Conservation (phyloP, 1,140 invertebrate species). For the Bombus confusus region DNA sequence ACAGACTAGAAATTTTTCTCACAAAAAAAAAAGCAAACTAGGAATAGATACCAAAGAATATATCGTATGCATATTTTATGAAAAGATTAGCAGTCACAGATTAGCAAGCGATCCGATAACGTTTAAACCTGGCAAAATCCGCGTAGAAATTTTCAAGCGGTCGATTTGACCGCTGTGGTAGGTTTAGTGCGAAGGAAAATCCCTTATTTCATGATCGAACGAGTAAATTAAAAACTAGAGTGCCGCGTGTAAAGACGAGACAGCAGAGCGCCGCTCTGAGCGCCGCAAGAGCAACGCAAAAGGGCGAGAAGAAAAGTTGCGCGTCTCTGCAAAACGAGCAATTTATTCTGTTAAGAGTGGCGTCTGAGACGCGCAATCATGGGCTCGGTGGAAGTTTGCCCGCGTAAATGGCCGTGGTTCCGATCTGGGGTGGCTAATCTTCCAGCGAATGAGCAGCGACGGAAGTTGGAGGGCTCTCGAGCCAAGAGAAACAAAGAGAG, state of each 20-base stretch:
- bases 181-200: too few species aligned
- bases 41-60: too few species aligned
- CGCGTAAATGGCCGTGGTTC: slow-evolving; percentile 65
- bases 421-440: slow-evolving; percentile 67
- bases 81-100: too few species aligned
- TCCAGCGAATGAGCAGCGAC: slow-evolving; percentile 70
- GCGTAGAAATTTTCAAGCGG: too few species aligned
- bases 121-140: too few species aligned
- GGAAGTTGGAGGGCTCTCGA: slow-evolving; percentile 76
- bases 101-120: too few species aligned
- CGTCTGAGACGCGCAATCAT: slow-evolving; percentile 60
- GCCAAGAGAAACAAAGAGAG: slow-evolving; percentile 71
- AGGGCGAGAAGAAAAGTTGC: slow-evolving; percentile 36
- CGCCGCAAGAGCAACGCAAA: slow-evolving; percentile 12
- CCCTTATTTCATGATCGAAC: background rate
- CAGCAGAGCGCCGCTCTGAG: too few species aligned
- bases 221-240: background rate
- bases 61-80: too few species aligned
- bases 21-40: too few species aligned
- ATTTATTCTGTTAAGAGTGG: slow-evolving; percentile 65
- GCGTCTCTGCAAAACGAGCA: slow-evolving; percentile 56
- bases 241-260: background rate
- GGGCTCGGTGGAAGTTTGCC: slow-evolving; percentile 61
- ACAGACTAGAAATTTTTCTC: too few species aligned
- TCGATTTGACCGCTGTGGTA: too few species aligned